Base-by-base conservation (phyloP, 2,888 invertebrate genomes). In the Campoletis raptor region DNA sequence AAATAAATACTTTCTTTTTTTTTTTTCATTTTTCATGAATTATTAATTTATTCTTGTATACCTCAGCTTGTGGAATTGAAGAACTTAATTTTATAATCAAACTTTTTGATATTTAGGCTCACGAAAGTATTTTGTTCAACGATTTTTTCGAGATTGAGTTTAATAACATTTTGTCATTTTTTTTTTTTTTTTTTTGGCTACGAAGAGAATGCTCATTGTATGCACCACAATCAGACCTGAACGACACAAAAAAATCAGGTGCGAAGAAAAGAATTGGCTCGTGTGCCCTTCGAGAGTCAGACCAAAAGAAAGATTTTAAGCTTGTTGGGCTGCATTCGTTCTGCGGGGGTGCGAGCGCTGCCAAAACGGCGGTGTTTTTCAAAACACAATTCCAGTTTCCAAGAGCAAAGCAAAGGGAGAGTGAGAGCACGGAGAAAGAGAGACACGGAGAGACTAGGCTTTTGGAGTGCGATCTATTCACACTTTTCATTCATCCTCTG, bases 211-310 rank as follows among this genome's bases (percentile, higher is more conserved):
- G 52, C 6, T 37, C 21, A 40, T 21, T 64, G 45, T 18, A 64
- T 42, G 66, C n/a, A 77, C 7, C 30, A 0, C 12, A n/a, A n/a
- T n/a, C 12, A 36, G 66, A 76, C 15, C 18, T 40, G 77, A 83
- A 83, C 57, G 82, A 74, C 61, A 67, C n/a, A n/a, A n/a, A 30
- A 30, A 78, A 84, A 85, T 74, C 76, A 83, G 84, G 81, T 70
- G 81, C 76, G 84, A 87, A 85, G 83, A 78, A 72, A 87, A 81
- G 83, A 87, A 84, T 66, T 61, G 77, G 81, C 81, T 81, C 79
- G 83, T 74, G 83, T 61, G 78, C 70, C 77, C 37, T 78, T 36
- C 45, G 83, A 80, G 79, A 76, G 77, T 77, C 85, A 86, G 45
- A 83, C 74, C 52, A 10, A 48, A 42, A 69, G 69, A 54, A 42